Evolutionary conservation across 2,888 invertebrate genomes (phyloP).

Genomic region (Tachystola acroxantha): DNA sequence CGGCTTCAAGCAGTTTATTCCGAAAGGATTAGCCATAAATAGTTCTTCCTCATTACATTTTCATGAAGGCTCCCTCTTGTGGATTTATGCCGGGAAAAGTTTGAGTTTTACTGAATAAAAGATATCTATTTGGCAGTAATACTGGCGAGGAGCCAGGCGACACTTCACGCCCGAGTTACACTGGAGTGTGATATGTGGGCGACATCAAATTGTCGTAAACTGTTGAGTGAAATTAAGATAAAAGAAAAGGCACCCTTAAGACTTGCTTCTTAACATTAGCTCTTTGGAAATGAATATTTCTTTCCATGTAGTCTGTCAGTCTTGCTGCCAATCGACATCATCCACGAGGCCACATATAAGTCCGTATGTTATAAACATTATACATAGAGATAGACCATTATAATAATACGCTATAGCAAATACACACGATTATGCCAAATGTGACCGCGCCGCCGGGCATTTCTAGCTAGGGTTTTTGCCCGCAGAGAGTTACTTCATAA

Average conservation of each 20-base stretch:
- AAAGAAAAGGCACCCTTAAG: too few species aligned
- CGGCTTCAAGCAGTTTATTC: conserved; percentile 60
- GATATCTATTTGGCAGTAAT: conserved; percentile 67
- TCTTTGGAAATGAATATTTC: too few species aligned
- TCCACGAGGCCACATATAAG: too few species aligned
- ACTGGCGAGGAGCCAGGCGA: conserved; percentile 58
- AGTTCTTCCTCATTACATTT: conserved; percentile 73
- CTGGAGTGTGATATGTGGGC: conserved; percentile 9
- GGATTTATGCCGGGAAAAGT: conserved; percentile 72
- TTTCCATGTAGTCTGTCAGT: too few species aligned
- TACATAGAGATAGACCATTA: conserved; percentile 3
- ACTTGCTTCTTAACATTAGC: too few species aligned
- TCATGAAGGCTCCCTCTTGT: conserved; percentile 66
- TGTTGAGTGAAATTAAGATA: conserved; percentile 7
- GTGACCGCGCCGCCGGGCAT: conserved; percentile 48
- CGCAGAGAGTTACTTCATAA: conserved; percentile 40
- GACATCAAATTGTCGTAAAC: conserved; percentile 16
- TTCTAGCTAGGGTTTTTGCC: conserved; percentile 47
- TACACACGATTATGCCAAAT: conserved; percentile 27
- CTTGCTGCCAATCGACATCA: too few species aligned
- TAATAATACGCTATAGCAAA: conserved; percentile 17
- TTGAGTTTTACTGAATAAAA: conserved; percentile 75
- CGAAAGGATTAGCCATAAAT: conserved; percentile 75
- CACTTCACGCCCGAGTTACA: conserved; percentile 39
- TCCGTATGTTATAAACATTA: too few species aligned